A percentile compares a stretch with the other conserved stretches of the same genome.
phyloP scores from a whole-genome alignment of 1,140 invertebrate species.

The Drosophila lacteicornis region DNA sequence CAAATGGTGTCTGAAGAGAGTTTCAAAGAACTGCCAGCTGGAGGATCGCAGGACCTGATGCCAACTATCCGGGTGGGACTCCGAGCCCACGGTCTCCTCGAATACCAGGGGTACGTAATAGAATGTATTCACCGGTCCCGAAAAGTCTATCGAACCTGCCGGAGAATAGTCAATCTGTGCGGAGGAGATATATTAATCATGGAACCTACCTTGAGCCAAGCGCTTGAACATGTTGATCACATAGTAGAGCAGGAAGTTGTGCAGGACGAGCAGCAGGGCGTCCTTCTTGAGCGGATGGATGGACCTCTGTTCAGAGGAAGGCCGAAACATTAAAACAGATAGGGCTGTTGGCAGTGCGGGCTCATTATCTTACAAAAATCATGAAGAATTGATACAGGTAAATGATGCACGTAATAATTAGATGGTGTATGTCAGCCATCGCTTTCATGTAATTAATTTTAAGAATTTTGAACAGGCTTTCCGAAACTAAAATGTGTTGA shows the following conservation, averaged over 20 bases:
- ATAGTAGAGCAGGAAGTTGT: constrained; percentile 56
- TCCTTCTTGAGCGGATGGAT: constrained; percentile 50
- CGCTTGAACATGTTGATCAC: constrained; percentile 65
- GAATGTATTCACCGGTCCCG: constrained; percentile 58
- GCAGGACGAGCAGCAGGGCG: constrained; percentile 48
- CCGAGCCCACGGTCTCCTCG: constrained; percentile 16
- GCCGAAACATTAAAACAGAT: background rate
- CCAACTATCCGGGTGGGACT: constrained; percentile 6
- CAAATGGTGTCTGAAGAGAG: constrained; percentile 62
- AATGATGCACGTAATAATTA: constrained; percentile 34
- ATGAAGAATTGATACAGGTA: constrained; percentile 29
- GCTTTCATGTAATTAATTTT: background rate
- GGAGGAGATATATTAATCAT: no score
- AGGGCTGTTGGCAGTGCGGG: background rate
- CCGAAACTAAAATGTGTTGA: background rate
- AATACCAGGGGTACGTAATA: constrained; percentile 60
- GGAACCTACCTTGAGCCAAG: constrained; percentile 54
- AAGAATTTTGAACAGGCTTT: constrained; percentile 6
- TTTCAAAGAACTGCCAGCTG: constrained; percentile 55
- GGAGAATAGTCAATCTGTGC: background rate
- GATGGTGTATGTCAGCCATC: constrained; percentile 50
- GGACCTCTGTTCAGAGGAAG: constrained; percentile 16
- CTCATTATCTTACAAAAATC: constrained; percentile 16
- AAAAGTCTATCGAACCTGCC: constrained; percentile 37
- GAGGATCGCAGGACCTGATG: constrained; percentile 38